Evolutionary conservation across 2,797 vertebrate species (phyloP).

Genomic region (Poeciliopsis presidionis): DNA sequence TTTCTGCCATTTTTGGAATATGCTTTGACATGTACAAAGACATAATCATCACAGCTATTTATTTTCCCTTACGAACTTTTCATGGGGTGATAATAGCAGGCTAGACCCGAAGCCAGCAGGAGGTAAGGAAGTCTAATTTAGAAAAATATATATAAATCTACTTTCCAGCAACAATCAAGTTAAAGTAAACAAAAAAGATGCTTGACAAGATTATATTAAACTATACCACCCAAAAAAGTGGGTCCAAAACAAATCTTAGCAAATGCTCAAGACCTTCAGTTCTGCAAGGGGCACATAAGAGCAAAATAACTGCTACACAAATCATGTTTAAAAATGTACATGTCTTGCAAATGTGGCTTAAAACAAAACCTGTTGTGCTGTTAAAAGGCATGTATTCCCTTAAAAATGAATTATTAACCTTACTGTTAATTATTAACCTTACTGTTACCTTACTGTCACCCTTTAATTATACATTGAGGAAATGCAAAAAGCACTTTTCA

Average conservation of each 20-base stretch:
- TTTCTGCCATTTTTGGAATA: conserved; percentile 3
- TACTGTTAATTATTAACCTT: background rate
- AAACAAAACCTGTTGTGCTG: background rate
- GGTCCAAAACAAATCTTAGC: background rate
- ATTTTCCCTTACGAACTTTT: conserved; percentile 48
- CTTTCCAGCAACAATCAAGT: conserved; percentile 4
- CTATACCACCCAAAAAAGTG: background rate
- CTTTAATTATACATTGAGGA: background rate
- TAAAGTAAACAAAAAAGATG: conserved; percentile 14
- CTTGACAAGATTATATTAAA: background rate
- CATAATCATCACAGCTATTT: conserved; percentile 50
- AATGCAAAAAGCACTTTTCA: background rate
- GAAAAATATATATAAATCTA: conserved; percentile 6
- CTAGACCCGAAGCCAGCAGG: conserved; percentile 18
- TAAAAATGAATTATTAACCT: background rate
- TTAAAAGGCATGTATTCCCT: background rate
- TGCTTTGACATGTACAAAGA: conserved; percentile 55
- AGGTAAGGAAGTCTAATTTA: conserved; percentile 34
- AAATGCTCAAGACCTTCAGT: background rate
- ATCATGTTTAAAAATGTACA: background rate
- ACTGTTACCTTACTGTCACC: background rate
- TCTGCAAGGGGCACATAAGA: background rate
- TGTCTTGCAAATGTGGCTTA: background rate
- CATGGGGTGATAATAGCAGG: conserved; percentile 46
- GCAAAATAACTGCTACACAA: background rate